Conservation (phyloP, 2,888 invertebrate species). For the Brachylomia viminalis region DNA sequence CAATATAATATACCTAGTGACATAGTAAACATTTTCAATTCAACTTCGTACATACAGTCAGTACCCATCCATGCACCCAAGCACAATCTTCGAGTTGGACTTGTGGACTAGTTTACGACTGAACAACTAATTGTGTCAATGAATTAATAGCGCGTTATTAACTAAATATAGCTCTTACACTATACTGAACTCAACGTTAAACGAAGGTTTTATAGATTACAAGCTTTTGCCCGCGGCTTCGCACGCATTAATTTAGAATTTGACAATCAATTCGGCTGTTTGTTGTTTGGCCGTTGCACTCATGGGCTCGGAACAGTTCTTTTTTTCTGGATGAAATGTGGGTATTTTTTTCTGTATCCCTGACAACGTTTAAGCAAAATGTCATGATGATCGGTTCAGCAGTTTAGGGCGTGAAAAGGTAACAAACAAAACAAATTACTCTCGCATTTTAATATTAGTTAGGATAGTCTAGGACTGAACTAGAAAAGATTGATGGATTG, state of each 20-base stretch:
- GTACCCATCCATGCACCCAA: neutral
- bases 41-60: neutral
- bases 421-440: too few relatives aligned
- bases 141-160: slow-evolving; percentile 2
- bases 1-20: neutral
- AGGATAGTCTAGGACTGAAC: neutral
- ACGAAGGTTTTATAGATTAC: neutral
- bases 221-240: too few relatives aligned
- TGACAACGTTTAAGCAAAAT: too few relatives aligned
- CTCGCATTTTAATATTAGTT: too few relatives aligned
- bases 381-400: too few relatives aligned
- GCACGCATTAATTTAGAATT: too few relatives aligned
- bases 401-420: too few relatives aligned
- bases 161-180: slow-evolving; percentile 12
- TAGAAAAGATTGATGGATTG: neutral
- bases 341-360: too few relatives aligned
- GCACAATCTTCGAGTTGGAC: neutral
- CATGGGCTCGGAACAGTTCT: too few relatives aligned
- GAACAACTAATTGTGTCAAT: slow-evolving; percentile 24
- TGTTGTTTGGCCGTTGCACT: too few relatives aligned
- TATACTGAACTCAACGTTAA: neutral
- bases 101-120: slow-evolving; percentile 4
- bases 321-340: too few relatives aligned
- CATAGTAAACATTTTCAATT: neutral
- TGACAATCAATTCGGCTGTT: too few relatives aligned